Conservation (phyloP, 2,113 vertebrate species). For the Oostethus manadensis region DNA sequence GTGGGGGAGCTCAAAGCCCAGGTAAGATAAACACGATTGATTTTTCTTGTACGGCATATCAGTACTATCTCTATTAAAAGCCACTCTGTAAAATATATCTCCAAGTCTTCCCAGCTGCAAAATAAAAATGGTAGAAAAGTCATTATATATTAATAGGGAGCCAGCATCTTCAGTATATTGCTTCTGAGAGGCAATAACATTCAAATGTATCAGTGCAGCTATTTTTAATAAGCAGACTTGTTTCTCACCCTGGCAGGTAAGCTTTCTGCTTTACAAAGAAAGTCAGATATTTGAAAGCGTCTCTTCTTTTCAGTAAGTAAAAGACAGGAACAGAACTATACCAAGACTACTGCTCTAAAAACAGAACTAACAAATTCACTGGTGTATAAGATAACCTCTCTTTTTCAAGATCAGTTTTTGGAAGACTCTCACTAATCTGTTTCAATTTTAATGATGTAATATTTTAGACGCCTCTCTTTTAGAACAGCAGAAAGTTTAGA, state of each 20-base stretch:
- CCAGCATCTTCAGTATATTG: background rate
- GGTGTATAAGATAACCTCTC: too few relatives aligned
- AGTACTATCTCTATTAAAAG: background rate
- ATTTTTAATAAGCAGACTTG: background rate
- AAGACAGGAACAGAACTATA: background rate
- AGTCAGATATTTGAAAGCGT: background rate
- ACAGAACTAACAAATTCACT: background rate
- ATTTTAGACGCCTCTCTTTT: too few relatives aligned
- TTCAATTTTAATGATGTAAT: too few relatives aligned
- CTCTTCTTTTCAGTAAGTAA: background rate
- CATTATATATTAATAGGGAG: background rate
- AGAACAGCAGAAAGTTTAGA: too few relatives aligned
- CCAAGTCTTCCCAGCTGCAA: slow-evolving; percentile 1
- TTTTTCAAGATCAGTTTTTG: too few relatives aligned
- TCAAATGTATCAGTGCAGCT: background rate
- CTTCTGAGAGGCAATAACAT: background rate
- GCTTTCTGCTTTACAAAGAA: background rate
- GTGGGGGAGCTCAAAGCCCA: slow-evolving; percentile 97
- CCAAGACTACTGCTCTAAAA: background rate
- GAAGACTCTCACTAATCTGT: too few relatives aligned
- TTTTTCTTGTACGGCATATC: background rate
- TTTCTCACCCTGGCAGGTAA: background rate
- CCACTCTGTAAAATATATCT: background rate
- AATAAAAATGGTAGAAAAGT: background rate
- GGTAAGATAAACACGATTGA: slow-evolving; percentile 66